Evolutionary conservation across 2,888 invertebrate genomes (phyloP), one percentile per base, ranked within the genome.

Genomic region (Empis stercorea): DNA sequence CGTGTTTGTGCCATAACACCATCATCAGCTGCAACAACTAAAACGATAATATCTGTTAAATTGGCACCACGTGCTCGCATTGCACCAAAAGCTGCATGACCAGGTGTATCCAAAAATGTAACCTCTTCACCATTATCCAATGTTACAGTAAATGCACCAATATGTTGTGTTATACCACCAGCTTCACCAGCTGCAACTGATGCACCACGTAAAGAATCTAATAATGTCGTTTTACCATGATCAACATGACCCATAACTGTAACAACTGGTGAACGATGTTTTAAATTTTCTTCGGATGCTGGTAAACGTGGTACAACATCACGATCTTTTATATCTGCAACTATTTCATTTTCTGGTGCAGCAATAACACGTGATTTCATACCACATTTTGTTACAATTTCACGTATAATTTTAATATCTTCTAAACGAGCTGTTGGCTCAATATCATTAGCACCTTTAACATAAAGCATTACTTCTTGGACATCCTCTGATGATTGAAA

Each of bases 181-280:
- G 93, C 95, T 73, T 99, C 99, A 32, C 82, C 76, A 34, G 84
- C 84, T 0, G 92, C 96, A 4, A 97, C 83, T 36, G 83, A 77
- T 0, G 93, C 84, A 54, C 92, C 79, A 44, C 96, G 71, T 30
- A 97, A 68, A 0, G 88, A 76, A 70, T 97, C 97, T 6, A 99
- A 71, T 5, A 99, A 73, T 0, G 97, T 97, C 3, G 99, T 99
- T 76, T 99, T 97, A 4, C 99, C 99, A 72, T 99, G 99, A 75
- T 99, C 99, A 2, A 99, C 96, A 68, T 99, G 99, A 0, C 99
- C 99, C 97, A 99, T 99, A 43, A 99, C 89, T 6, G 97, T 94
- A 0, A 96, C 94, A 1, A 99, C 88, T 0, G 99, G 94, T 13
- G 92, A 86, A 2, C 97, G 77, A 4, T 78, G 78, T 37, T 78